phyloP scores from a whole-genome alignment of 2,113 vertebrate genomes.

The Chlorodrepanis virens region DNA sequence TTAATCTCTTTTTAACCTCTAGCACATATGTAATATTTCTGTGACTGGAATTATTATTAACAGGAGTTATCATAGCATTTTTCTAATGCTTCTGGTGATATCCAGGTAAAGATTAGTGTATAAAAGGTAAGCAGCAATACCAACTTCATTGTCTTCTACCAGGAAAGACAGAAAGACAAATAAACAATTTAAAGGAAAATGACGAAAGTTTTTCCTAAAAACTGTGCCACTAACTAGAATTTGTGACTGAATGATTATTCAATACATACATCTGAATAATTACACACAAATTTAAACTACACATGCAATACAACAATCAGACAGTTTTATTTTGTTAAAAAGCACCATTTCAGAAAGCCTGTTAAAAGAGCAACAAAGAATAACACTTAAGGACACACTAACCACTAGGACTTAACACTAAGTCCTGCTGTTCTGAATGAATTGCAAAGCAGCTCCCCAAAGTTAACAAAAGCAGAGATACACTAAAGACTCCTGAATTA shows the following conservation, averaged over 20 bases:
- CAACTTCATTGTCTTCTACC: not conserved
- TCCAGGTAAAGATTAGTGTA: not conserved
- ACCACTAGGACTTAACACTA: not conserved
- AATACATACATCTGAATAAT: not conserved
- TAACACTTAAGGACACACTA: not conserved
- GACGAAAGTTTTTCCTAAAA: not conserved
- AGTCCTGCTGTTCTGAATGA: not conserved
- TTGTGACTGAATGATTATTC: not conserved
- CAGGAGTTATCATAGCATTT: not conserved
- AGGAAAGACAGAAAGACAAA: not conserved
- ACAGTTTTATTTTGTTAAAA: not conserved
- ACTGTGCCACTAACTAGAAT: not conserved
- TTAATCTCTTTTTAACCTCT: not conserved
- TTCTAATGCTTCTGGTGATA: not conserved
- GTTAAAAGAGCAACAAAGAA: not conserved
- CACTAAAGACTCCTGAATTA: not conserved
- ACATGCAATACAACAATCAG: not conserved
- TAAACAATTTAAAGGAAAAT: not conserved
- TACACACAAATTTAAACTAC: not conserved
- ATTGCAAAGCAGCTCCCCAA: not conserved
- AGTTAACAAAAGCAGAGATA: not conserved
- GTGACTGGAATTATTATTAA: not conserved
- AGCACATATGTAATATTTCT: fast-evolving
- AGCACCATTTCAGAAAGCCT: not conserved
- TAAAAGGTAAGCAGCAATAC: not conserved